Base-by-base conservation (phyloP, 2,888 invertebrate species). In the Harpalus rufipes region DNA sequence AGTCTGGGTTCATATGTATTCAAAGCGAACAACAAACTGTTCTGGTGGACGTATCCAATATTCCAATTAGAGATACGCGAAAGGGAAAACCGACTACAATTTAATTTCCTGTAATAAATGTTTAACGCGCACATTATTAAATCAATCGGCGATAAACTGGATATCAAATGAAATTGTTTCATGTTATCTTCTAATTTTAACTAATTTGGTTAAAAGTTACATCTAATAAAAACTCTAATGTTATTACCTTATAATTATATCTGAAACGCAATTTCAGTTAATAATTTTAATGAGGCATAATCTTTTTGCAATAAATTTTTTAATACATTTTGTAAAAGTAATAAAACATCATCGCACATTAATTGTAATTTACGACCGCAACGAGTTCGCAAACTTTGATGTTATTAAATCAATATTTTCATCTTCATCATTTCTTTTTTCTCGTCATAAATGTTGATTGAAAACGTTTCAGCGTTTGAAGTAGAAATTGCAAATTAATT, bases 241-340 rank as follows among this genome's bases (percentile, higher is more conserved):
- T 56, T 56, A 56, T 59, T 59, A 7, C 59, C 5, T 59, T 14
- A 59, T 59, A 59, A 59, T 6, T 59, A 18, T 8, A 59, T 16
- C 18, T 63, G 8, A 61, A 21, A 21, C 3, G 10, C 25, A 12
- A 63, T 63, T 63, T 51, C 12, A 18, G 18, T 63, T 63, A 63
- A 63, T 63, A 21, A 63, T 63, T 63, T 63, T 21, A 32, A 63
- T 63, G 63, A 63, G 8, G 21, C 25, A 21, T 59, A 59, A 59
- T 16, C 16, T 59, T 32, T 32, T 32, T 32, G 32, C 32, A 59
- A 16, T 59, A 16, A 63, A 63, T 63, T 63, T 21, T 61, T 18
- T 21, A 21, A 10, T 51, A 12, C 44, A 51, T 12, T 51, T 51
- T 51, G 6, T 51, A 51, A 51, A 51, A 51, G 44, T 51, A 51